A percentile compares a stretch with the other conserved stretches of the same genome.
Evolutionary conservation across 2,797 vertebrate genomes (phyloP).

Genomic region (Ataeniobius toweri): DNA sequence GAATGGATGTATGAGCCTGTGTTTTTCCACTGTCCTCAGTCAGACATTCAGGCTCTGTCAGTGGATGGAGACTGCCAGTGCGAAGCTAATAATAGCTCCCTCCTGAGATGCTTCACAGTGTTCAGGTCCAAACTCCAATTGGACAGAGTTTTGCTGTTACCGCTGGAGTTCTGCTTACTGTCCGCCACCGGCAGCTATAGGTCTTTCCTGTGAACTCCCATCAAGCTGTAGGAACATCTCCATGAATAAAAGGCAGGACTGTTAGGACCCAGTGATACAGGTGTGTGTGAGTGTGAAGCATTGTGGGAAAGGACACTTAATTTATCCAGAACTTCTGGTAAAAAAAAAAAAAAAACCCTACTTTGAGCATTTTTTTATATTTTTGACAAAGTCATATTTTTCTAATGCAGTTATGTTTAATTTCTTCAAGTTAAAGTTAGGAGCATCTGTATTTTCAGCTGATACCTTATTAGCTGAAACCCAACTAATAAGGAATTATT

Average conservation of each 20-base stretch:
- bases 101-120: slow-evolving; percentile 1
- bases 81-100: slow-evolving; percentile 6
- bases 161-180: too few species aligned
- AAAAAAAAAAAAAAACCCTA: neutral
- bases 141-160: neutral
- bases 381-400: neutral
- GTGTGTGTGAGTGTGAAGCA: neutral
- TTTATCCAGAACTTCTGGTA: neutral
- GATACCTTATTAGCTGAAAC: too few species aligned
- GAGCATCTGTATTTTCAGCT: too few species aligned
- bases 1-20: neutral
- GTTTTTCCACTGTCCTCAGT: neutral
- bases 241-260: neutral
- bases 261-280: neutral
- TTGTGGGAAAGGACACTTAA: neutral
- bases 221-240: neutral
- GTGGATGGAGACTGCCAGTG: slow-evolving; percentile 1
- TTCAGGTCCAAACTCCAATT: slow-evolving; percentile 6
- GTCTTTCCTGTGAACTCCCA: neutral
- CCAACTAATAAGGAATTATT: too few species aligned
- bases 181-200: neutral
- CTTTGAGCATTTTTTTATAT: neutral
- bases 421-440: too few species aligned
- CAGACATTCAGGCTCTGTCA: slow-evolving; percentile 5
- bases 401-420: too few species aligned